These are phyloP conservation scores for Anseranas semipalmata DNA, from an alignment of 2,113 vertebrate genomes.

Conservation along the genomic window DNA sequence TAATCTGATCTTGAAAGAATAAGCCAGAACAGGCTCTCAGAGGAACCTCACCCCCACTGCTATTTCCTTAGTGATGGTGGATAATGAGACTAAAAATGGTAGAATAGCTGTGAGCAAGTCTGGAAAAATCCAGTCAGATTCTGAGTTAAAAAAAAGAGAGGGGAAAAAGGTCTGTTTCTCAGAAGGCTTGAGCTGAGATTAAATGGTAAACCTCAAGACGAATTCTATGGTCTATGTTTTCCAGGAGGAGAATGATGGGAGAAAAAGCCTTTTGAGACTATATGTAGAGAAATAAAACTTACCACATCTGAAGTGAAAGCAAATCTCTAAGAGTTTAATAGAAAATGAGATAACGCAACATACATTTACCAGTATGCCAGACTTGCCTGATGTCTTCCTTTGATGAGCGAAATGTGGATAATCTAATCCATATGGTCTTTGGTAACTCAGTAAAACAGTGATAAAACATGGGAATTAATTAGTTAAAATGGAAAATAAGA, in stretches of 20 bases:
- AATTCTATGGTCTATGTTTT: background rate
- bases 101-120: background rate
- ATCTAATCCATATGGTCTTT: background rate
- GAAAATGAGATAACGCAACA: background rate
- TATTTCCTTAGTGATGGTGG: background rate
- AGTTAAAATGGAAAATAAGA: background rate
- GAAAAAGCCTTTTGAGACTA: background rate
- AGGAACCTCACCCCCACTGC: background rate
- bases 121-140: background rate
- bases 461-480: background rate
- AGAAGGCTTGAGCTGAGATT: background rate
- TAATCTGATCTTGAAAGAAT: conserved; percentile 53
- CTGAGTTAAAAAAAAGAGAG: background rate
- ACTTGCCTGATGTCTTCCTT: background rate
- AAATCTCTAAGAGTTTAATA: background rate
- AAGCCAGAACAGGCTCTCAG: conserved; percentile 20
- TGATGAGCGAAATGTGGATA: background rate
- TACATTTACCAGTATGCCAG: background rate
- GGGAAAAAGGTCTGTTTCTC: background rate
- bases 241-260: background rate
- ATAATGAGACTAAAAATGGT: background rate
- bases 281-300: background rate
- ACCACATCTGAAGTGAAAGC: background rate
- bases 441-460: background rate
- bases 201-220: background rate